Evolutionary conservation across 2,888 invertebrate genomes (phyloP).

Genomic region (Monoplex corrugatus): DNA sequence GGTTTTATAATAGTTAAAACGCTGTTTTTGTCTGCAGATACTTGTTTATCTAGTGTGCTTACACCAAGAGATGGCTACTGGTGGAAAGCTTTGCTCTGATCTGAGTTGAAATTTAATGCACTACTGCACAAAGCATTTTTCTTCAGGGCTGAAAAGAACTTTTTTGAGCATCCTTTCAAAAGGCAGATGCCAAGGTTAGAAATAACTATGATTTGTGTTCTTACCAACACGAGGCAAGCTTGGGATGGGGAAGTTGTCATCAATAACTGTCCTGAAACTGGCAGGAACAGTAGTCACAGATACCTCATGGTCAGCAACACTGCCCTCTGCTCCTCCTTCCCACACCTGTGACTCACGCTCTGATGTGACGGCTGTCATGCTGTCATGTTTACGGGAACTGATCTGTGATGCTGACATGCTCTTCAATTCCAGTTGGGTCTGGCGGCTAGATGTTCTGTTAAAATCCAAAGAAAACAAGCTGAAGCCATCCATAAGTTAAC

Average conservation of each 20-base stretch:
- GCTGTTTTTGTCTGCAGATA: no score
- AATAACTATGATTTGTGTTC: no score
- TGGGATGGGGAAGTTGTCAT: conserved; percentile 44
- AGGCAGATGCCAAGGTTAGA: no score
- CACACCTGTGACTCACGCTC: conserved; percentile 45
- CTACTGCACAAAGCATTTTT: no score
- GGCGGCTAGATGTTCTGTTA: conserved; percentile 46
- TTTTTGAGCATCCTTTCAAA: no score
- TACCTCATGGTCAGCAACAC: conserved; percentile 29
- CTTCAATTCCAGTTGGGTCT: conserved; percentile 37
- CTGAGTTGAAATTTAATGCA: no score
- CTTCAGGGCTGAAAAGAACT: no score
- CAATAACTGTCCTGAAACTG: not conserved
- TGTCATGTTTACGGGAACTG: conserved; percentile 52
- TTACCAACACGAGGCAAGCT: conserved; percentile 32
- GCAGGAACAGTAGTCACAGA: not conserved
- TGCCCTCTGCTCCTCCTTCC: conserved; percentile 35
- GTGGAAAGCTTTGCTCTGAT: no score
- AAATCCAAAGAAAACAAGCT: not conserved
- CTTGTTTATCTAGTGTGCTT: no score
- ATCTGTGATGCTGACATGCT: conserved; percentile 47
- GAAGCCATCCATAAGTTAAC: no score
- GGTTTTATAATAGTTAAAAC: no score
- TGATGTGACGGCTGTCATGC: conserved; percentile 23
- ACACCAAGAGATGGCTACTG: no score